Evolutionary conservation across 2,888 invertebrate genomes (phyloP).

Genomic region (Acrobeloides nanus): DNA sequence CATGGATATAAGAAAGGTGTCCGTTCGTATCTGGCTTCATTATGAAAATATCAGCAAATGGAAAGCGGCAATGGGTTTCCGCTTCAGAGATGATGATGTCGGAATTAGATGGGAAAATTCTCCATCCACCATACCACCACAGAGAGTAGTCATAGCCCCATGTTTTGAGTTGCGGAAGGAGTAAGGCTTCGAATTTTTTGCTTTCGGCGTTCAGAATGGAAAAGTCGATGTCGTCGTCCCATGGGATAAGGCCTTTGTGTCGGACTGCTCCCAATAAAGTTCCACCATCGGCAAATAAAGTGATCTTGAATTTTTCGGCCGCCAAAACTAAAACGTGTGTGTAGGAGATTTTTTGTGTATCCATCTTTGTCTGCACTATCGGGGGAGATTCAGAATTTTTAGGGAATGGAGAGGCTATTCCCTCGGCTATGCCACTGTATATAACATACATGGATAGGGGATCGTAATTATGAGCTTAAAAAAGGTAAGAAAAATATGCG

Average conservation of each 20-base stretch:
- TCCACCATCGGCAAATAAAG: constrained; percentile 6
- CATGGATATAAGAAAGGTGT: constrained; percentile 1
- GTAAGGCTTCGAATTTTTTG: constrained; percentile 5
- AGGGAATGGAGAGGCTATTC: too few relatives aligned
- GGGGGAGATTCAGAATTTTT: too few relatives aligned
- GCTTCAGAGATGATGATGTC: neutral
- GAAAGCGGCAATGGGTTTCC: constrained; percentile 1
- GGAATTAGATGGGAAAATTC: constrained; percentile 5
- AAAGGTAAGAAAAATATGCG: too few relatives aligned
- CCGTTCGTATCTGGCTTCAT: neutral
- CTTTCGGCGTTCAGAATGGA: constrained; percentile 5
- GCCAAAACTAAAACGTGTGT: too few relatives aligned
- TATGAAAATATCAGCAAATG: constrained; percentile 9
- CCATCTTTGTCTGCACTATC: too few relatives aligned
- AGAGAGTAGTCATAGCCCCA: constrained; percentile 4
- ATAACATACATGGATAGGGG: too few relatives aligned
- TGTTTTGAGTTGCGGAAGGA: neutral
- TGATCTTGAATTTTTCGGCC: neutral
- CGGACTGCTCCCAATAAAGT: constrained; percentile 8
- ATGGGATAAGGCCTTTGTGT: constrained; percentile 10
- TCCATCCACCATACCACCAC: constrained; percentile 11
- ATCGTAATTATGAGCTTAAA: too few relatives aligned
- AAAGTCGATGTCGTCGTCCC: constrained; percentile 14
- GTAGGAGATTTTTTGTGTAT: too few relatives aligned
- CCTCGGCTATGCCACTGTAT: too few relatives aligned